phyloP scores from a whole-genome alignment of 2,113 vertebrate genomes.

The Puma concolor region DNA sequence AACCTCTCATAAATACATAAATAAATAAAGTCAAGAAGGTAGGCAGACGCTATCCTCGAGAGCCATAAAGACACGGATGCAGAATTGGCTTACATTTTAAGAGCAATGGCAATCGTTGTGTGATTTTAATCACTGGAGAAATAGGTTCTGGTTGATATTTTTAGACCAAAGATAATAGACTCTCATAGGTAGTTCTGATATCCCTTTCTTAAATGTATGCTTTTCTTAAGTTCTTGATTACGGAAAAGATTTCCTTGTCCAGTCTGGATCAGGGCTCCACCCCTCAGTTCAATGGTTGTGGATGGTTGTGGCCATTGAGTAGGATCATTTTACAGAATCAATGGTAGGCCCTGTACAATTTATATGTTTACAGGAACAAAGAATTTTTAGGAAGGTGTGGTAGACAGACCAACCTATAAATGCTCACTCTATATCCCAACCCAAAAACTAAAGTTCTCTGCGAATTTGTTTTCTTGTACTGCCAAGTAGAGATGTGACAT shows the following conservation, averaged over 20 bases:
- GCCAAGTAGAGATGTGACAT: background rate
- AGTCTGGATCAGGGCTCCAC: background rate
- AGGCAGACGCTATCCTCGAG: background rate
- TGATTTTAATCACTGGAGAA: background rate
- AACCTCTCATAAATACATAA: no score
- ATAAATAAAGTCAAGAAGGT: background rate
- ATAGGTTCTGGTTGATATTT: background rate
- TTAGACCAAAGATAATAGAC: background rate
- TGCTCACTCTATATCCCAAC: background rate
- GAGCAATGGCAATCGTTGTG: background rate
- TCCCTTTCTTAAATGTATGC: background rate
- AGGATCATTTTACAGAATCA: background rate
- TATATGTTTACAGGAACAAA: background rate
- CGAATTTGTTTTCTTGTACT: background rate
- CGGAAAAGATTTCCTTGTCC: no score
- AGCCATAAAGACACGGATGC: background rate
- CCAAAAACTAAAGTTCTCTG: background rate
- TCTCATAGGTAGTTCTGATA: background rate
- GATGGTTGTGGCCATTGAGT: background rate
- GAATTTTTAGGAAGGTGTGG: background rate
- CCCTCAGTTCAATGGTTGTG: background rate
- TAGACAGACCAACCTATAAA: background rate
- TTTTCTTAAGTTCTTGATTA: constrained; percentile 16
- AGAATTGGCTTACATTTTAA: background rate
- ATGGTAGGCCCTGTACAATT: background rate